Evolutionary conservation across 2,113 vertebrate species (phyloP), one percentile per base, ranked within the genome.

Genomic region (Paradisaea rubra): DNA sequence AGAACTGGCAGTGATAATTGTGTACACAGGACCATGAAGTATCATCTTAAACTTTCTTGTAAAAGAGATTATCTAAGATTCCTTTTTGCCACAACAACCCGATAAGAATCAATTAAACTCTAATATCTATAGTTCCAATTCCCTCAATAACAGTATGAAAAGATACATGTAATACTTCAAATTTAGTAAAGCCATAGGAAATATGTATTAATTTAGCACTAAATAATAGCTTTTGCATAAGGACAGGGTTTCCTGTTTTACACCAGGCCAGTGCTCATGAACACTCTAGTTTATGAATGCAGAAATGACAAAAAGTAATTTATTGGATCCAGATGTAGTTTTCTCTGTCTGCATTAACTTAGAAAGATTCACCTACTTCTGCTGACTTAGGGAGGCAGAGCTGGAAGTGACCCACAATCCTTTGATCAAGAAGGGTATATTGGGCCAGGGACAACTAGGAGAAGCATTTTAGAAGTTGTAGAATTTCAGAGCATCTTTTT

Each of bases 231-330:
- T 74, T 73, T 66, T 74, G 16, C 13, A 41, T 79, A 31, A 81
- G 7, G 23, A 44, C 15, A 14, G 7, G 8, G 3, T 23, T 59
- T 88, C 47, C 17, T n/a, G 7, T 27, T 76, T 41, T 33, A 30
- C 5, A 37, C 5, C 2, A 3, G 5, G 7, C 4, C 47, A 50
- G 15, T 30, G 9, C 0, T 57, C 30, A 28, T 3, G 2, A 82
- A 12, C 15, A 18, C 1, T 12, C 7, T 50, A 8, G 6, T 59
- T 71, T 69, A 57, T 54, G n/a, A 60, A 27, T n/a, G 9, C 6
- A 80, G 33, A 94, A 91, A 41, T 35, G 3, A 4, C 9, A 77
- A 64, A 85, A 68, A 57, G 4, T 57, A 76, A 10, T 49, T 49
- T 72, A 15, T 4, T 45, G 20, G 11, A 56, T 72, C 57, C 27